phyloP scores from a whole-genome alignment of 2,797 vertebrate species.

The Thamnophis elegans region DNA sequence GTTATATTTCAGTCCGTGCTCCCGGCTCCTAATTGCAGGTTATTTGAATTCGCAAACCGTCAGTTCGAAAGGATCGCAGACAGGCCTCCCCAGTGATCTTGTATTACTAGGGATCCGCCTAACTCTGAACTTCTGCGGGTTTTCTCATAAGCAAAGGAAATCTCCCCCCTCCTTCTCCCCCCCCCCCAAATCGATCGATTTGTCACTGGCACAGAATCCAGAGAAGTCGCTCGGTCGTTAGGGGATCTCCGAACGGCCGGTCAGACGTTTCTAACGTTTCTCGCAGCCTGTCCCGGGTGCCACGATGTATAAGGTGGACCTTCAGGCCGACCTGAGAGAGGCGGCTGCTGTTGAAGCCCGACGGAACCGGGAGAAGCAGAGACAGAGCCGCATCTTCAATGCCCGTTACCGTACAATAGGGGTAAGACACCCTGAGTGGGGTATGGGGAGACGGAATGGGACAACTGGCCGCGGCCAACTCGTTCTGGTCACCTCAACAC shows the following conservation, averaged over 20 bases:
- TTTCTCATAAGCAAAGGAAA: neutral
- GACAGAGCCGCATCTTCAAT: constrained; percentile 74
- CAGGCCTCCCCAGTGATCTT: too few species aligned
- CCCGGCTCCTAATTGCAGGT: neutral
- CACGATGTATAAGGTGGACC: constrained; percentile 70
- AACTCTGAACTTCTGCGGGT: neutral
- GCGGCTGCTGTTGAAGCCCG: constrained; percentile 63
- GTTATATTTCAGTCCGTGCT: fast-evolving
- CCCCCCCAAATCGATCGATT: neutral
- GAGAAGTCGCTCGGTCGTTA: neutral
- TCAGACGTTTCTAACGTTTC: neutral
- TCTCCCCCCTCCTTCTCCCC: too few species aligned
- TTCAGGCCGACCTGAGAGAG: constrained; percentile 61
- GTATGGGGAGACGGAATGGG: neutral
- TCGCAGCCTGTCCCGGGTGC: neutral
- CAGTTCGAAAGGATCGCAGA: neutral
- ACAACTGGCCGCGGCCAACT: too few species aligned
- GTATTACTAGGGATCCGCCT: neutral
- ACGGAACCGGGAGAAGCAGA: constrained; percentile 68
- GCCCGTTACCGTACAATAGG: constrained; percentile 72
- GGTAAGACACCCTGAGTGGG: constrained; percentile 63
- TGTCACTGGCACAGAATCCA: neutral
- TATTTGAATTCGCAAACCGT: neutral
- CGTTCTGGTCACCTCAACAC: too few species aligned
- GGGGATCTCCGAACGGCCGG: neutral